These are phyloP conservation scores for Aphidius gifuensis DNA, from an alignment of 1,140 invertebrate genomes.

Conservation along the genomic window DNA sequence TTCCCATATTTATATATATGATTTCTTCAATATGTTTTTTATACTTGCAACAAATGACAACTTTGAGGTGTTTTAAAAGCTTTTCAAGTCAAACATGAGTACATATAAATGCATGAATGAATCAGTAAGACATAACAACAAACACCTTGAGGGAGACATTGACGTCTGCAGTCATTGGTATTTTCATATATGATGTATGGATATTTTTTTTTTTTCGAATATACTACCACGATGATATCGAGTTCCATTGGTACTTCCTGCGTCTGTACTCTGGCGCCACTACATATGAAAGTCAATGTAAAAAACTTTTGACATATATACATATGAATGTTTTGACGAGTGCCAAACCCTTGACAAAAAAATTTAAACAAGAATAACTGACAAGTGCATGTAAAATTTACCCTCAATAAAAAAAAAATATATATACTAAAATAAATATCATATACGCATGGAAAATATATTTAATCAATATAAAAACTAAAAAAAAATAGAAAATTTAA, in stretches of 20 bases:
- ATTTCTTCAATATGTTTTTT: not conserved
- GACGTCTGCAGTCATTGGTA: not conserved
- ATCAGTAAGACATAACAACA: constrained; percentile 21
- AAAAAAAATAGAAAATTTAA: constrained; percentile 13
- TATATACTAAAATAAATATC: too few species aligned
- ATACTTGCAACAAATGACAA: constrained; percentile 17
- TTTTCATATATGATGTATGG: not conserved
- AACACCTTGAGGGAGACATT: constrained; percentile 20
- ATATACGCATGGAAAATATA: too few species aligned
- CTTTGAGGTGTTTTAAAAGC: constrained; percentile 36
- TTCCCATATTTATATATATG: too few species aligned
- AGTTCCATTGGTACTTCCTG: constrained; percentile 21
- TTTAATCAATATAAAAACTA: not conserved
- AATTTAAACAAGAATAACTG: constrained; percentile 11
- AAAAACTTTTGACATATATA: constrained; percentile 27
- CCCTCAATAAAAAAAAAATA: too few species aligned
- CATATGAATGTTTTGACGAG: constrained; percentile 38
- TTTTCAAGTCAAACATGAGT: constrained; percentile 33
- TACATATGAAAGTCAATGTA: constrained; percentile 32
- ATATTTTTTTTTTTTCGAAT: constrained; percentile 39
- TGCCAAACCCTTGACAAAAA: constrained; percentile 20
- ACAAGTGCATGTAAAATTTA: constrained; percentile 29
- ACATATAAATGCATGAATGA: not conserved
- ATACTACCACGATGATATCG: constrained; percentile 29
- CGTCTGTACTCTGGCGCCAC: constrained; percentile 29